Evolutionary conservation across 2,888 invertebrate genomes (phyloP).

Genomic region (Globia sparganii): DNA sequence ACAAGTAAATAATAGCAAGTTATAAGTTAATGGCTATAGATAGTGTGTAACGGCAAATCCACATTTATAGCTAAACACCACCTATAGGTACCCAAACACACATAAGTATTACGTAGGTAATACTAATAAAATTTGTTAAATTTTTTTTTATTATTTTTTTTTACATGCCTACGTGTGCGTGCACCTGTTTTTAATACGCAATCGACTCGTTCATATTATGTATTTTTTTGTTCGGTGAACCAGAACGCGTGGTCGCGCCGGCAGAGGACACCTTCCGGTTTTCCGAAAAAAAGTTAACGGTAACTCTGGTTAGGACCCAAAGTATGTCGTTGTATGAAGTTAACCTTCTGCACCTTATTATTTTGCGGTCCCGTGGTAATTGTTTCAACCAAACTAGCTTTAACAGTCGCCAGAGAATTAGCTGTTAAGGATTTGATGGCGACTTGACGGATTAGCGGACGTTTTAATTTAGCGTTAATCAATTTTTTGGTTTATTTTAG

Average conservation of each 20-base stretch:
- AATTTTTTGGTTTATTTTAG: conserved; percentile 3
- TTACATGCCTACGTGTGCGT: no score
- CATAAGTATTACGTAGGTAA: no score
- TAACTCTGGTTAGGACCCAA: not conserved
- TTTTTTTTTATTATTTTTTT: no score
- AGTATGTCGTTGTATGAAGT: not conserved
- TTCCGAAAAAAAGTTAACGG: not conserved
- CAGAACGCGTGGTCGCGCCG: not conserved
- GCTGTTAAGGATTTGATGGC: conserved; percentile 67
- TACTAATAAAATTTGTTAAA: no score
- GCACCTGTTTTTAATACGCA: not conserved
- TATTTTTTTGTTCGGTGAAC: not conserved
- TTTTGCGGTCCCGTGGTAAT: conserved; percentile 70
- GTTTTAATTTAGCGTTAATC: conserved; percentile 41
- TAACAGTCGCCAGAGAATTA: conserved; percentile 68
- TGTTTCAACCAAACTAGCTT: conserved; percentile 75
- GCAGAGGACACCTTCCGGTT: not conserved
- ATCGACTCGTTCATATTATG: not conserved
- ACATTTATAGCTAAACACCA: no score
- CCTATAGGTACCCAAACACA: no score
- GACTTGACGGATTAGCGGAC: conserved; percentile 52
- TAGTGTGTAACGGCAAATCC: no score
- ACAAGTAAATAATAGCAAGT: no score
- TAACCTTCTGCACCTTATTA: conserved; percentile 7
- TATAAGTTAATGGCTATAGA: no score